A percentile compares a stretch with the other conserved stretches of the same genome.
These are phyloP conservation scores for Atrichornis clamosus DNA, from an alignment of 2,113 vertebrate genomes.

Conservation along the genomic window DNA sequence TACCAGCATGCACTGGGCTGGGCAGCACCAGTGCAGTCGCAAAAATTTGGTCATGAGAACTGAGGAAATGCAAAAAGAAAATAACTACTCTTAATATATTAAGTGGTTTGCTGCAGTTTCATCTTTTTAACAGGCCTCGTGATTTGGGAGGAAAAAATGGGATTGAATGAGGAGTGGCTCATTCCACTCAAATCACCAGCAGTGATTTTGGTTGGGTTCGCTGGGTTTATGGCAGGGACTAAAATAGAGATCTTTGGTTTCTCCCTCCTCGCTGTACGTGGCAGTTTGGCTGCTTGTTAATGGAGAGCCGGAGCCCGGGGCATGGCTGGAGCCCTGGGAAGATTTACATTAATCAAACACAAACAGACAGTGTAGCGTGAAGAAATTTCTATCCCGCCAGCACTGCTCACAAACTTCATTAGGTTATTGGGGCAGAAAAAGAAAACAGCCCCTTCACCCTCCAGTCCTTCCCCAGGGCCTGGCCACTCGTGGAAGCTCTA, in stretches of 20 bases:
- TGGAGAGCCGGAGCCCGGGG: slow-evolving; percentile 50
- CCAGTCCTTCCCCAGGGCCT: neutral
- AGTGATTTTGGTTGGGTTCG: neutral
- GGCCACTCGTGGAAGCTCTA: neutral
- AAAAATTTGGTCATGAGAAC: neutral
- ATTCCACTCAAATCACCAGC: neutral
- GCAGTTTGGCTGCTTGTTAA: slow-evolving; percentile 15
- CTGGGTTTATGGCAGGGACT: neutral
- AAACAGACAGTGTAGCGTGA: slow-evolving; percentile 75
- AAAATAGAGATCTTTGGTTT: neutral
- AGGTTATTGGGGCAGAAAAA: slow-evolving; percentile 78
- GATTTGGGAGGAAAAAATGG: neutral
- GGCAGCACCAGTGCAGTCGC: neutral
- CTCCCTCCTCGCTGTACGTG: neutral
- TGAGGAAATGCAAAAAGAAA: neutral
- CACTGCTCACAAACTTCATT: slow-evolving; percentile 60
- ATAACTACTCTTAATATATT: neutral
- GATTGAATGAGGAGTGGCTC: neutral
- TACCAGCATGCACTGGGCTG: neutral
- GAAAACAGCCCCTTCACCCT: slow-evolving; percentile 48
- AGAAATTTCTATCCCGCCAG: slow-evolving; percentile 74
- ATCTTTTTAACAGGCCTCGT: neutral
- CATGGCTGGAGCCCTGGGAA: slow-evolving; percentile 56
- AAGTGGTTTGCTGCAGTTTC: neutral
- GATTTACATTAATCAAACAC: slow-evolving; percentile 74